Conservation (phyloP, 2,113 vertebrate genomes). For the Oxyura jamaicensis region DNA sequence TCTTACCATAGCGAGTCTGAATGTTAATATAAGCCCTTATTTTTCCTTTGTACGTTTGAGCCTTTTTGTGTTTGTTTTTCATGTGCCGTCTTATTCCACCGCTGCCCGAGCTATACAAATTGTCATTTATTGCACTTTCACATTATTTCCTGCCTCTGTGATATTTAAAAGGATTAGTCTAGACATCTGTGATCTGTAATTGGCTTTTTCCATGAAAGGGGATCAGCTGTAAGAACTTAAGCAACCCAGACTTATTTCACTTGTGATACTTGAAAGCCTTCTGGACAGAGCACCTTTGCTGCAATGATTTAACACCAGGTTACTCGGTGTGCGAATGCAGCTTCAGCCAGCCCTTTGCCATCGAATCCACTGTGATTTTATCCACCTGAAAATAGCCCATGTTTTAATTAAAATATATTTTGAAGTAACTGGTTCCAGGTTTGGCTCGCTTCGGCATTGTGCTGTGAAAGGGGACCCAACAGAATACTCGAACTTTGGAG, state of each 20-base stretch:
- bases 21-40: slow-evolving; percentile 47
- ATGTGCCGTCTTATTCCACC: slow-evolving; percentile 19
- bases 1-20: not conserved
- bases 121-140: slow-evolving; percentile 65
- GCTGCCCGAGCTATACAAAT: slow-evolving; percentile 45
- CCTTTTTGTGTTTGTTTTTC: slow-evolving; percentile 64
- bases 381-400: slow-evolving; percentile 44
- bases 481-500: not conserved
- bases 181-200: slow-evolving; percentile 73
- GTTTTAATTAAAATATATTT: slow-evolving; percentile 60
- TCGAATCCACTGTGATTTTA: slow-evolving; percentile 46
- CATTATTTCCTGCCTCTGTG: slow-evolving; percentile 66
- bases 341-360: slow-evolving; percentile 30
- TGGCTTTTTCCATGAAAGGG: slow-evolving; percentile 67
- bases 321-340: slow-evolving; percentile 10
- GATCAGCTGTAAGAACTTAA: slow-evolving; percentile 73
- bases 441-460: not conserved
- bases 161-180: slow-evolving; percentile 73
- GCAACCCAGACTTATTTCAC: slow-evolving; percentile 70
- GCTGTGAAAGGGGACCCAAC: not conserved
- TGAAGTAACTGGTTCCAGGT: slow-evolving; percentile 31
- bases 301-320: slow-evolving; percentile 28
- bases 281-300: slow-evolving; percentile 62
- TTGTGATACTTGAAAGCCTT: slow-evolving; percentile 61
- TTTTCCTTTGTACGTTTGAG: slow-evolving; percentile 32